These are phyloP conservation scores for Drosophila neotestacea DNA, from an alignment of 2,888 invertebrate species.

Conservation along the genomic window DNA sequence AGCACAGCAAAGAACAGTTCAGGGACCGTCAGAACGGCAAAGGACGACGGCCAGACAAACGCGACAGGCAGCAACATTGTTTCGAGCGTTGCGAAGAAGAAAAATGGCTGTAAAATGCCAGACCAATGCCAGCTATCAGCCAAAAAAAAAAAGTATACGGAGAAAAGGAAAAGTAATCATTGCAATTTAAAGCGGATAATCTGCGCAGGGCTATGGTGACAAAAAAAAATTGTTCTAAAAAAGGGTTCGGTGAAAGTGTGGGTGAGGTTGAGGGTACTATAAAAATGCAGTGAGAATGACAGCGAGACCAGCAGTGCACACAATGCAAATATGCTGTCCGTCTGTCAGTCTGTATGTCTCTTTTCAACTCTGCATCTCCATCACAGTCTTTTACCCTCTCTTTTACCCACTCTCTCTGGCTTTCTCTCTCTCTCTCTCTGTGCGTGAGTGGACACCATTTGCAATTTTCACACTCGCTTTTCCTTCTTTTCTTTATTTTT, in stretches of 20 bases:
- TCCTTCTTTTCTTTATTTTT: conserved; percentile 12
- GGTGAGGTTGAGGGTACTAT: conserved; percentile 15
- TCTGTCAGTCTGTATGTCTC: conserved; percentile 27
- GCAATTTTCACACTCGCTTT: conserved; percentile 77
- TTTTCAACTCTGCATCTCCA: conserved; percentile 13
- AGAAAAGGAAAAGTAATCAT: conserved; percentile 79
- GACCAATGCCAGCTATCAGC: conserved; percentile 54
- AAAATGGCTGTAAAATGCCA: conserved; percentile 79
- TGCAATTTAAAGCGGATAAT: conserved; percentile 84
- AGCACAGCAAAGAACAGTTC: conserved; percentile 5
- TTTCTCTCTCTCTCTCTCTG: conserved; percentile 60
- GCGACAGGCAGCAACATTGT: conserved; percentile 70
- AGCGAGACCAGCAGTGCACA: conserved; percentile 34
- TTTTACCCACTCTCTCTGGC: conserved; percentile 8
- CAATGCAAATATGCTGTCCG: conserved; percentile 74
- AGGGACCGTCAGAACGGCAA: conserved; percentile 12
- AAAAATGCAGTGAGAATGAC: conserved; percentile 64
- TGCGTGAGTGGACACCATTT: conserved; percentile 81
- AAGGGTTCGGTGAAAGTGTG: not conserved
- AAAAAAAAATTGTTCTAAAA: conserved; percentile 48
- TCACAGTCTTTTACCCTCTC: conserved; percentile 1
- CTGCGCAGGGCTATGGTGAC: conserved; percentile 68
- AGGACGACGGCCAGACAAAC: conserved; percentile 44
- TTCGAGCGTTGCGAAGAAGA: conserved; percentile 76
- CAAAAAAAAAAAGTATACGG: conserved; percentile 16